Base-by-base conservation (phyloP, 2,888 invertebrate genomes). In the Drosophila parthenogenetica region DNA sequence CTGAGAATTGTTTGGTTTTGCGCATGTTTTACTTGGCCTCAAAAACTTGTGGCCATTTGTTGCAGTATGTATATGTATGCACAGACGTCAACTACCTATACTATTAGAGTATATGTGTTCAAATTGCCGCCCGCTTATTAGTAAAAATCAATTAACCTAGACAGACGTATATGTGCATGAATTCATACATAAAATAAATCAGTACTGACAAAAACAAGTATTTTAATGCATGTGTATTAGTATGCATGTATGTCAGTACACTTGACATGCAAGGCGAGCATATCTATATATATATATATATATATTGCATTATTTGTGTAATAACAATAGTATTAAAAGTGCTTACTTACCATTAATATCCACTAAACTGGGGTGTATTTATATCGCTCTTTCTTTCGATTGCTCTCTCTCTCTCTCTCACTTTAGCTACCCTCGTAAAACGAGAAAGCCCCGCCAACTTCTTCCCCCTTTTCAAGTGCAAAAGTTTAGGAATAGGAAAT, bases 21-120 rank as follows among this genome's bases (percentile, higher is more conserved):
- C 78, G 77, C 78, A 79, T 70, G 78, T 83, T 72, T 79, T 45
- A 79, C 67, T 82, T 77, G 80, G 75, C 86, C 82, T 68, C 59
- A 74, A 87, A 72, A 79, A 70, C 67, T 79, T 74, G 58, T 62
- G 71, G 65, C 72, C 49, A 60, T 45, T 72, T 69, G 64, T 72
- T 63, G 46, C 46, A 16, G 22, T 60, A 42, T 43, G 49, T n/a
- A 55, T 11, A 45, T 39, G 16, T 40, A 46, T 14, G 53, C 61
- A 39, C 19, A 22, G 37, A 54, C 14, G 14, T 40, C 37, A 11
- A 13, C 40, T 49, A 35, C 46, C 46, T 2, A 29, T 29, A 29
- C 2, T 29, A 48, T 39, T 43, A 5, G 14, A 57, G 19, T 49
- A 14, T 48, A 43, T 57, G 42, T 43, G 49, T 32, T 53, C 22